Base-by-base conservation (phyloP, 2,113 vertebrate species). In the Polypterus bichir region DNA sequence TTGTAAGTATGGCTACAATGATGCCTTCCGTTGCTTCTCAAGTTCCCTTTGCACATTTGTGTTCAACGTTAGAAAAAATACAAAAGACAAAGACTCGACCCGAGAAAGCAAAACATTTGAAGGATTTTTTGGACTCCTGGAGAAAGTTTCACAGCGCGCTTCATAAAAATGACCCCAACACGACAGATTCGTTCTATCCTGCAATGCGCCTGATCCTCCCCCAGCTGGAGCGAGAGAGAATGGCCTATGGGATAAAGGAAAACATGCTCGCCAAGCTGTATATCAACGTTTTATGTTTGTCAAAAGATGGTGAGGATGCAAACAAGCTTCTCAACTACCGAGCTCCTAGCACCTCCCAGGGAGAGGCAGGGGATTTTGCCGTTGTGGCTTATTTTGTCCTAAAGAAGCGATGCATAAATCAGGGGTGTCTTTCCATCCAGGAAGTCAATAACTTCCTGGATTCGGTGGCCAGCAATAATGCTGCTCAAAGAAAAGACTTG, bases 171-270 rank as follows among this genome's bases (percentile, higher is more conserved):
- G 74, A 84, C 7, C 84, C 82, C 51, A 72, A 81, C 0, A 86
- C 91, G 6, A 78, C 77, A 3, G 95, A 99, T 79, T 97, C 96
- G 3, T 99, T 99, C 77, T 98, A 96, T 62, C 88, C 91, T 10
- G 91, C 95, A 1, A 92, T 99, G 89, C 88, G 96, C 44, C 94
- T 99, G 61, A 87, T 97, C 47, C 87, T 99, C 11, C 96, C 96
- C 0, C 74, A 91, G 3, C 62, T 93, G 49, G 96, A 99, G 69
- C 83, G 96, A 68, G 93, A 97, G 71, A 85, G 96, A 46, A 89
- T 97, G 89, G 94, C 96, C 0, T 99, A 99, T 10, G 94, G 96
- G 47, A 97, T 99, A 69, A 99, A 99, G 77, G 96, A 99, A 77
- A 97, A 74, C 48, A 93, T 97, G 91, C 82, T 99, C 9, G 96